Conservation (phyloP, 2,797 vertebrate species). For the Heliangelus exortis region DNA sequence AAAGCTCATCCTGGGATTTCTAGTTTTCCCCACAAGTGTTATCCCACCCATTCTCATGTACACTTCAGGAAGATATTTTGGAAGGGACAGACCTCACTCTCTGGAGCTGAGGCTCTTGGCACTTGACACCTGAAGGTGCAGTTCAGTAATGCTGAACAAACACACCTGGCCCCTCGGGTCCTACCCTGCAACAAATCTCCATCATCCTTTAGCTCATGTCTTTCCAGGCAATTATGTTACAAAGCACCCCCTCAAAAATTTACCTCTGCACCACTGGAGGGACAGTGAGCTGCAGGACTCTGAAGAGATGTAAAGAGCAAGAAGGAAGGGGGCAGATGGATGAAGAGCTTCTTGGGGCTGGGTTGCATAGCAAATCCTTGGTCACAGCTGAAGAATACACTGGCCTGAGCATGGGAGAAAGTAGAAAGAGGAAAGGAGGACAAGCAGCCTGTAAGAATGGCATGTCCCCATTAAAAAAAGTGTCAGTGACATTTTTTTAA, state of each 20-base stretch:
- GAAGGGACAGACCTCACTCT: background rate
- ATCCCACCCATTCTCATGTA: rapidly evolving
- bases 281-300: background rate
- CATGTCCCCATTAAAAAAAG: background rate
- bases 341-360: rapidly evolving
- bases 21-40: rapidly evolving
- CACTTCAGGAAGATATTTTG: background rate
- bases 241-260: background rate
- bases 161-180: rapidly evolving
- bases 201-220: background rate
- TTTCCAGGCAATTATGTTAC: background rate
- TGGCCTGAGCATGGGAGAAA: background rate
- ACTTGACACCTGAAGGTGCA: background rate
- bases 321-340: background rate
- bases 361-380: rapidly evolving
- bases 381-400: background rate
- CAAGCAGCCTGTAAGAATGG: rapidly evolving
- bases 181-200: rapidly evolving
- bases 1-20: rapidly evolving
- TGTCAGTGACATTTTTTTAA: background rate
- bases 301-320: rapidly evolving
- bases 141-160: background rate
- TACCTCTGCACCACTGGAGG: background rate
- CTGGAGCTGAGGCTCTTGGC: background rate
- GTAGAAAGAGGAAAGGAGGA: background rate